Conservation (phyloP, 2,113 vertebrate species). For the Caracal caracal region DNA sequence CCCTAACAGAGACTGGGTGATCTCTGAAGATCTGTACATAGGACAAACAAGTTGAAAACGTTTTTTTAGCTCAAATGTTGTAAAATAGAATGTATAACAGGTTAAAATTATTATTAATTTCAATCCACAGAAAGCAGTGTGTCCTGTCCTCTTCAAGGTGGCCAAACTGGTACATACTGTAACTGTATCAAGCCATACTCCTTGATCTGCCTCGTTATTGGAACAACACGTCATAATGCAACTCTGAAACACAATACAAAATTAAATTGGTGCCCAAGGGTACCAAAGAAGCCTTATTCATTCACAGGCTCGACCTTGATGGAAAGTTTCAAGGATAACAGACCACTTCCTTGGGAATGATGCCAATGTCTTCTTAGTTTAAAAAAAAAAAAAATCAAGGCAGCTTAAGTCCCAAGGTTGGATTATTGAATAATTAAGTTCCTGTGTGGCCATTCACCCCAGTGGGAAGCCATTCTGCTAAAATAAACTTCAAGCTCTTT, state of each 20-base stretch:
- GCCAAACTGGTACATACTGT: background rate
- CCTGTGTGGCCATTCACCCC: conserved; percentile 32
- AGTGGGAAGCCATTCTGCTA: background rate
- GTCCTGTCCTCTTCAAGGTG: background rate
- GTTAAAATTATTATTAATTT: background rate
- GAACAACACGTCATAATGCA: background rate
- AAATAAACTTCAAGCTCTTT: conserved; percentile 16
- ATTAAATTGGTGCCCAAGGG: background rate
- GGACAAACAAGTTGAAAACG: background rate
- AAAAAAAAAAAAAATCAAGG: conserved; percentile 59
- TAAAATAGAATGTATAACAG: background rate
- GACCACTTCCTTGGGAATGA: background rate
- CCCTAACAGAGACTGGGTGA: background rate
- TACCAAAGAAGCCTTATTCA: conserved; percentile 8
- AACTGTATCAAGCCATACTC: background rate
- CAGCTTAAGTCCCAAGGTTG: conserved; percentile 28
- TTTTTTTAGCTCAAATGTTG: conserved; percentile 23
- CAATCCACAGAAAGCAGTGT: background rate
- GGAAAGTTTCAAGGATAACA: background rate
- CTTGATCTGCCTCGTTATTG: background rate
- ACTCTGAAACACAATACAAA: background rate
- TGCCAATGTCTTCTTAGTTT: background rate
- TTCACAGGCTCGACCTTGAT: background rate
- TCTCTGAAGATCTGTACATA: background rate
- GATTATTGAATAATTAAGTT: conserved; percentile 48